Conservation (phyloP, 2,113 vertebrate species). For the Acanthisitta chloris region DNA sequence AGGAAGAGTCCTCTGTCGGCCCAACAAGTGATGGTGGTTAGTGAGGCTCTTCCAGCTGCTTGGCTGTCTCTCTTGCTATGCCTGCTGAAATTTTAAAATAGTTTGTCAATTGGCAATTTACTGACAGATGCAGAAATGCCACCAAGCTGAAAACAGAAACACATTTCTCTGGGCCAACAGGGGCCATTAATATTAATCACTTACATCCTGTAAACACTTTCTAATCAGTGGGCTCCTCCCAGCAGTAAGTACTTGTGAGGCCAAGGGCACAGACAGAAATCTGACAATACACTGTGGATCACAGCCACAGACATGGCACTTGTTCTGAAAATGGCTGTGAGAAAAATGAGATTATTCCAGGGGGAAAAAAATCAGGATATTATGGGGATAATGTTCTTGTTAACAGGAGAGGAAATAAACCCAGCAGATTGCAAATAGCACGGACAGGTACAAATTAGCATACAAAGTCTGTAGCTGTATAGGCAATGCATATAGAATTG, state of each 20-base stretch:
- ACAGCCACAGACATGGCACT: neutral
- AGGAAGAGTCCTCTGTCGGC: neutral
- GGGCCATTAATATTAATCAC: slow-evolving; percentile 38
- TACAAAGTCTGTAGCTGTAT: neutral
- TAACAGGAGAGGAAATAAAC: neutral
- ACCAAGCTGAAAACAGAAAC: neutral
- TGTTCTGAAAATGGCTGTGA: neutral
- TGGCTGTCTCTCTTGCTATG: neutral
- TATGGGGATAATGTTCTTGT: neutral
- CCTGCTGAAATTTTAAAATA: neutral
- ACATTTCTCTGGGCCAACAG: neutral
- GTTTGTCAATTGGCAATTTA: neutral
- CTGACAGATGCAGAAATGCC: neutral
- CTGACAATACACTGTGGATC: neutral
- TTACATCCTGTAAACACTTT: slow-evolving; percentile 53
- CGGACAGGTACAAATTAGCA: neutral
- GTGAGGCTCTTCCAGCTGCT: neutral
- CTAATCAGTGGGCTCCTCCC: slow-evolving; percentile 24
- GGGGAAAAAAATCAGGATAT: neutral
- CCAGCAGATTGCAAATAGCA: neutral
- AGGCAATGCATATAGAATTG: neutral
- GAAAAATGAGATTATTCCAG: neutral
- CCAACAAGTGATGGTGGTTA: neutral
- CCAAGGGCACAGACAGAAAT: slow-evolving; percentile 14
- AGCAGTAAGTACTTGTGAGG: neutral